Conservation (phyloP, 2,113 vertebrate species). For the Cacatua alba region DNA sequence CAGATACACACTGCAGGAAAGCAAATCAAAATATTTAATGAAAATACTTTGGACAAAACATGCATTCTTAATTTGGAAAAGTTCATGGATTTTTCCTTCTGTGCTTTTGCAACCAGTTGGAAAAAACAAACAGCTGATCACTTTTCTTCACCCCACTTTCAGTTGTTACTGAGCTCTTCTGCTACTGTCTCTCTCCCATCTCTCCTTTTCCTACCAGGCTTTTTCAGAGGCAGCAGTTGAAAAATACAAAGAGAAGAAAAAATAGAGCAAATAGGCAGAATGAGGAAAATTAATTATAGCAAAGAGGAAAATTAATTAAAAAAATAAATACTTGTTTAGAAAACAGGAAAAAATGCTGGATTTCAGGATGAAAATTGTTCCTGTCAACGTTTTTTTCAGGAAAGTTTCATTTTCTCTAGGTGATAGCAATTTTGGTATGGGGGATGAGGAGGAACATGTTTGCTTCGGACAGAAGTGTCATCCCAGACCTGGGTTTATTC, state of each 20-base stretch:
- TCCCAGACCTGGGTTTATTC: neutral
- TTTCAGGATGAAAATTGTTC: neutral
- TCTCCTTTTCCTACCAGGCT: neutral
- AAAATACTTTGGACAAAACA: neutral
- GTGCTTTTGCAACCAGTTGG: neutral
- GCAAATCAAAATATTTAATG: neutral
- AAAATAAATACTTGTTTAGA: neutral
- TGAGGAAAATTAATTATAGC: neutral
- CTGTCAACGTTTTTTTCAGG: too few species aligned
- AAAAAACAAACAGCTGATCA: neutral
- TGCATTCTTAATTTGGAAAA: neutral
- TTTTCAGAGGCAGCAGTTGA: neutral
- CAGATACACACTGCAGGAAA: fast-evolving
- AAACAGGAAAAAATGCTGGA: neutral
- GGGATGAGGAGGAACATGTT: neutral
- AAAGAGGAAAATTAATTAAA: neutral
- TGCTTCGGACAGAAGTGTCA: neutral
- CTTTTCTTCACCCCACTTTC: neutral
- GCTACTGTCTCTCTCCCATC: neutral
- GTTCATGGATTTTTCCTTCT: neutral
- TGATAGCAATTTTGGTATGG: neutral
- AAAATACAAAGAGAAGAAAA: neutral
- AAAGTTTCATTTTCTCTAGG: neutral
- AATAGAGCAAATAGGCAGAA: neutral
- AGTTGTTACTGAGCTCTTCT: neutral